Evolutionary conservation across 2,888 invertebrate genomes (phyloP).

Genomic region (Eremobia ochroleuca): DNA sequence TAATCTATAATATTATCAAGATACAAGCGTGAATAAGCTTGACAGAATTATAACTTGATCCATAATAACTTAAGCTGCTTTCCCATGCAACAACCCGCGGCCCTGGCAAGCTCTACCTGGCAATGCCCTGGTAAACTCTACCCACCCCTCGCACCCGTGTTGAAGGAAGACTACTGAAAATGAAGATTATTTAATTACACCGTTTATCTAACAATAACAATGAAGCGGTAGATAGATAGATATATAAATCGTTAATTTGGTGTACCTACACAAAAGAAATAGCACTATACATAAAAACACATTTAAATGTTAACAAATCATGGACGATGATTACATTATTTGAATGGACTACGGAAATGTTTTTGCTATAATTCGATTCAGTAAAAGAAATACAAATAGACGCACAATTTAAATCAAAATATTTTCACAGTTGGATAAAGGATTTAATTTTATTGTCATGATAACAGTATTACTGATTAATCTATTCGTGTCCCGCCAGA

Average conservation of each 20-base stretch:
- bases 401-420: neutral
- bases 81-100: no score
- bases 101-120: no score
- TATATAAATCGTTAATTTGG: no score
- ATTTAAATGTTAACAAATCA: no score
- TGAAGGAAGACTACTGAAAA: neutral
- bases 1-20: constrained; percentile 1
- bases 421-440: neutral
- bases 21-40: constrained; percentile 9
- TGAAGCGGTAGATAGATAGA: no score
- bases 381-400: neutral
- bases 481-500: constrained; percentile 5
- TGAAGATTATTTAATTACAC: neutral
- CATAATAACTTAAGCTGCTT: constrained; percentile 5
- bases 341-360: neutral
- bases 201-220: neutral
- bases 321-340: neutral
- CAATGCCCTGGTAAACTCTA: no score
- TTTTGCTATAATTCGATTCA: neutral
- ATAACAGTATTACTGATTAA: constrained; percentile 28
- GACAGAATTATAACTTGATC: constrained; percentile 10
- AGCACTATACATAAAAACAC: no score
- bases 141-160: no score
- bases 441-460: constrained; percentile 6
- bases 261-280: no score